phyloP scores from a whole-genome alignment of 2,797 vertebrate species.

The Erethizon dorsatum region DNA sequence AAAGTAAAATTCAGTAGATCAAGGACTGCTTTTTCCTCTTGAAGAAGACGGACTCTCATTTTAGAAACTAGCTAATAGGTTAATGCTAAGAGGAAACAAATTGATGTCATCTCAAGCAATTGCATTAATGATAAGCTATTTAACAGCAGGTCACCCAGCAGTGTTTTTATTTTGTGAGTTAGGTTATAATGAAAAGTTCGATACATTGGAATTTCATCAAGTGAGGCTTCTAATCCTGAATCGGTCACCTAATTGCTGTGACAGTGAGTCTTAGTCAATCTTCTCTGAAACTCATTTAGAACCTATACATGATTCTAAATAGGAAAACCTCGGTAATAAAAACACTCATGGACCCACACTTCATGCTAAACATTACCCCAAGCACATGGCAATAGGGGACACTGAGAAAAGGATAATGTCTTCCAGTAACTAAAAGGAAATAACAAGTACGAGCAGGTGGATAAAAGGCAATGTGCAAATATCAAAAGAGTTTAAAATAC shows the following conservation, averaged over 20 bases:
- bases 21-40: not conserved
- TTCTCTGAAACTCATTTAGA: not conserved
- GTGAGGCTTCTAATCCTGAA: not conserved
- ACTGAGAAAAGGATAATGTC: too few species aligned
- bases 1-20: not conserved
- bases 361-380: not conserved
- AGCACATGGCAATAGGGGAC: not conserved
- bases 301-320: not conserved
- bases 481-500: not conserved
- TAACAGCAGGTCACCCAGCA: not conserved
- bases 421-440: not conserved
- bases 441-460: not conserved
- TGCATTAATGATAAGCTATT: not conserved
- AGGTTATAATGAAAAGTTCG: not conserved
- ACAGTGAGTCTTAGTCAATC: not conserved
- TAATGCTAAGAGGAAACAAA: not conserved
- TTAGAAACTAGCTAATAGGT: not conserved
- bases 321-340: not conserved
- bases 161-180: not conserved
- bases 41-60: not conserved
- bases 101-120: not conserved
- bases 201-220: not conserved
- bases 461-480: not conserved
- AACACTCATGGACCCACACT: accelerated
- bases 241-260: too few species aligned